These are phyloP conservation scores for Drosophila pruinosa DNA, from an alignment of 1,140 invertebrate species.

Conservation along the genomic window DNA sequence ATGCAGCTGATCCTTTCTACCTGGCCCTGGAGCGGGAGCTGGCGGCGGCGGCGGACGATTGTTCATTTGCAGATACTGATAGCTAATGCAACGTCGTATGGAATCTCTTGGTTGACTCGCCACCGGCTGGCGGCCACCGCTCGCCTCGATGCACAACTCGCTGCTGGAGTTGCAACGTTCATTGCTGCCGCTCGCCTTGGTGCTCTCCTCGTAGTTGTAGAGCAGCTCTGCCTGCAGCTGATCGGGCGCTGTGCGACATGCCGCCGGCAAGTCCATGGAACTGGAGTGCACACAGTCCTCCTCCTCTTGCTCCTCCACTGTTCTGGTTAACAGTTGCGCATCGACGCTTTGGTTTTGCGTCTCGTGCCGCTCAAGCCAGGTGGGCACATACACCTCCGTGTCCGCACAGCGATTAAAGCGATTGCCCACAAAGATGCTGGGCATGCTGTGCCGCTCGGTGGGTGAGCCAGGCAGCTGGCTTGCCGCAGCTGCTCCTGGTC, in stretches of 20 bases:
- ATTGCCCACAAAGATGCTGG: slow-evolving; percentile 85
- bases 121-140: background rate
- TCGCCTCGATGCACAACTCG: slow-evolving; percentile 64
- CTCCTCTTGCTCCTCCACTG: slow-evolving; percentile 10
- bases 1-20: slow-evolving; percentile 31
- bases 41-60: background rate
- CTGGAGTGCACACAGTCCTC: slow-evolving; percentile 83
- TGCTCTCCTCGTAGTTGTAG: slow-evolving; percentile 79
- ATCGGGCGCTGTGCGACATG: slow-evolving; percentile 83
- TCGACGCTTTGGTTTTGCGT: slow-evolving; percentile 76
- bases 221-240: slow-evolving; percentile 83
- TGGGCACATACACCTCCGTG: slow-evolving; percentile 84
- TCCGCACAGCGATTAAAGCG: slow-evolving; percentile 84
- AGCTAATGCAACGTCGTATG: slow-evolving; percentile 83
- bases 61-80: slow-evolving; percentile 82
- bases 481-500: background rate
- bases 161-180: slow-evolving; percentile 52
- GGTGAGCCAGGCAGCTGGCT: slow-evolving; percentile 42
- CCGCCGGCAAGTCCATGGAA: slow-evolving; percentile 84
- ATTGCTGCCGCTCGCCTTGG: slow-evolving; percentile 68
- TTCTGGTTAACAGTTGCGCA: slow-evolving; percentile 23
- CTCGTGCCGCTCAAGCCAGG: slow-evolving; percentile 82
- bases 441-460: slow-evolving; percentile 82
- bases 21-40: slow-evolving; percentile 2
- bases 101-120: slow-evolving; percentile 39